phyloP scores from a whole-genome alignment of 2,797 vertebrate species.

The Neomorphus geoffroyi region DNA sequence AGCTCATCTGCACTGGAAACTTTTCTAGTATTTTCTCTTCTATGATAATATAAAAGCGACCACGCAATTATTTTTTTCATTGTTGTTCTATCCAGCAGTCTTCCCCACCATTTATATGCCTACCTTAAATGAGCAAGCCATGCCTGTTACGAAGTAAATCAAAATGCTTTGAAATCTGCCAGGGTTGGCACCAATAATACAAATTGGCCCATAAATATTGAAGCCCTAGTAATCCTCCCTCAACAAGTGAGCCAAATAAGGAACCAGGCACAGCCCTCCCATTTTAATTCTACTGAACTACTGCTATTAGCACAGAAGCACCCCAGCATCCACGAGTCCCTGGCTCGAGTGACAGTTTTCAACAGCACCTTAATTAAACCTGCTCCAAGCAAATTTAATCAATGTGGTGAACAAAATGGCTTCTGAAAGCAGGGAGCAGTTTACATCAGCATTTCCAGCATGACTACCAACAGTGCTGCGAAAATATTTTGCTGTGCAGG shows the following conservation, averaged over 20 bases:
- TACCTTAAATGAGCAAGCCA: background rate
- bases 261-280: conserved; percentile 8
- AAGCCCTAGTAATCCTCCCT: background rate
- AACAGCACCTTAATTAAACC: conserved; percentile 64
- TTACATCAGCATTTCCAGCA: background rate
- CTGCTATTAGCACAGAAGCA: background rate
- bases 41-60: conserved; percentile 1
- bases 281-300: conserved; percentile 15
- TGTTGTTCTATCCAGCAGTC: background rate
- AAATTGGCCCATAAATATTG: conserved; percentile 57
- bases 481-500: conserved; percentile 9
- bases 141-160: conserved; percentile 14
- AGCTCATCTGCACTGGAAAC: conserved; percentile 34
- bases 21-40: conserved; percentile 30
- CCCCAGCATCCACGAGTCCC: background rate
- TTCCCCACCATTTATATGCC: background rate
- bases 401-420: background rate
- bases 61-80: background rate
- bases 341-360: background rate
- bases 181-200: conserved; percentile 21
- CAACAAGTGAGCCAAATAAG: conserved; percentile 46
- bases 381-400: conserved; percentile 59
- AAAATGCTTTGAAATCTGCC: conserved; percentile 13
- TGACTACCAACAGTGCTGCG: background rate
- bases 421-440: conserved; percentile 37